phyloP scores from a whole-genome alignment of 2,113 vertebrate species.

The Heterotilapia buettikoferi region DNA sequence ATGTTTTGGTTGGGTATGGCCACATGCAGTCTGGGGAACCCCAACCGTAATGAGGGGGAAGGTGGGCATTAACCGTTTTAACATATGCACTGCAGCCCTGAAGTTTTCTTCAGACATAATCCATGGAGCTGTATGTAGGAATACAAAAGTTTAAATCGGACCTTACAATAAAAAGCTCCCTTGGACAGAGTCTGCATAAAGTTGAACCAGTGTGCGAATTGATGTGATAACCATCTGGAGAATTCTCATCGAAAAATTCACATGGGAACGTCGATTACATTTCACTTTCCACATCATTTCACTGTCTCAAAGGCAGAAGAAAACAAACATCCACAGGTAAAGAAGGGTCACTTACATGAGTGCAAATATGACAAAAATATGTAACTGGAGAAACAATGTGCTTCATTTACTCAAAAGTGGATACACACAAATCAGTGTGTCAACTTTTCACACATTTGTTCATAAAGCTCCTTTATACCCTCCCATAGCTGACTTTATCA shows the following conservation, averaged over 20 bases:
- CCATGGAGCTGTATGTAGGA: background rate
- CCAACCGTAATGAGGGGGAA: background rate
- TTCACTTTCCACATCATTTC: background rate
- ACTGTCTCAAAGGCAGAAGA: background rate
- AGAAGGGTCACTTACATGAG: background rate
- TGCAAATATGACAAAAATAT: background rate
- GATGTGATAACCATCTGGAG: background rate
- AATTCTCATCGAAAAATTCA: background rate
- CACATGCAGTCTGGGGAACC: conserved; percentile 31
- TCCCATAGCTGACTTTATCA: background rate
- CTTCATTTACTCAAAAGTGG: background rate
- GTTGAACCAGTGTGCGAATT: background rate
- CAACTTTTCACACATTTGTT: background rate
- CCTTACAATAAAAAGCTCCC: background rate
- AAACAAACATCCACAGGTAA: background rate
- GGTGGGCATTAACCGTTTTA: background rate
- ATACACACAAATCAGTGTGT: background rate
- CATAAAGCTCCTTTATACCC: background rate
- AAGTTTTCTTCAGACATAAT: background rate
- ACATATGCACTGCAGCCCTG: background rate
- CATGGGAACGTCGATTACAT: background rate
- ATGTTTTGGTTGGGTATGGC: conserved; percentile 52
- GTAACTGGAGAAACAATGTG: background rate
- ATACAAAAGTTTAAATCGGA: background rate
- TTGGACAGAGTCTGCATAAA: background rate